Evolutionary conservation across 1,140 invertebrate genomes (phyloP).

Genomic region (Euglossa dilemma): DNA sequence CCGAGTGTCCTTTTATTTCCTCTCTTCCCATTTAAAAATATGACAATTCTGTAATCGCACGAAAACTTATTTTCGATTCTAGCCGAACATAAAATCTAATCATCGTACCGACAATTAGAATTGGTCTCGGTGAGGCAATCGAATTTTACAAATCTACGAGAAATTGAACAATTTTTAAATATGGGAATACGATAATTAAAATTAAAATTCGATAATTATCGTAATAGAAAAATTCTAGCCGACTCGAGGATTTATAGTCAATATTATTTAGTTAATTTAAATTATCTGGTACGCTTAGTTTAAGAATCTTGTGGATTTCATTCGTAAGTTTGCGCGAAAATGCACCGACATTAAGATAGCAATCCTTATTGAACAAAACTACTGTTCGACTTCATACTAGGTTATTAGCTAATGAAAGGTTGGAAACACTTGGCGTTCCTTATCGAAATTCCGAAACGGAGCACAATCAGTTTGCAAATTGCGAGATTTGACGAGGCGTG

Average conservation of each 20-base stretch:
- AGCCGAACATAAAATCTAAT: not conserved
- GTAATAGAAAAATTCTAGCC: not conserved
- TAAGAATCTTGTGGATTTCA: too few species aligned
- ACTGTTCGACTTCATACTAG: too few species aligned
- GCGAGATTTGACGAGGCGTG: conserved; percentile 43
- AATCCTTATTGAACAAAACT: too few species aligned
- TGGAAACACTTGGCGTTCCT: too few species aligned
- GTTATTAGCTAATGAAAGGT: too few species aligned
- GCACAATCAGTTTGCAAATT: conserved; percentile 30
- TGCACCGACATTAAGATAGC: too few species aligned
- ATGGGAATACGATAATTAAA: not conserved
- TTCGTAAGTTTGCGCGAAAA: too few species aligned
- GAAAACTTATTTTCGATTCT: not conserved
- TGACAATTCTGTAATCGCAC: conserved; percentile 34
- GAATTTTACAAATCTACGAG: too few species aligned
- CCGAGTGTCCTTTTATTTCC: conserved; percentile 49
- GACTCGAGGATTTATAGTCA: not conserved
- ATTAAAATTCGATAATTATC: not conserved
- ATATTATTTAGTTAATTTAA: too few species aligned
- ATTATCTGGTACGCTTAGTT: too few species aligned
- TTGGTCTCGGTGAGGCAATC: not conserved
- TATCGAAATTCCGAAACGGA: not conserved
- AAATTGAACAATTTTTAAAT: too few species aligned
- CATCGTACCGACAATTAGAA: not conserved
- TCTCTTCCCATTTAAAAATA: conserved; percentile 39